Evolutionary conservation across 1,140 invertebrate genomes (phyloP), one percentile per base, ranked within the genome.

Genomic region (Diabrotica virgifera): DNA sequence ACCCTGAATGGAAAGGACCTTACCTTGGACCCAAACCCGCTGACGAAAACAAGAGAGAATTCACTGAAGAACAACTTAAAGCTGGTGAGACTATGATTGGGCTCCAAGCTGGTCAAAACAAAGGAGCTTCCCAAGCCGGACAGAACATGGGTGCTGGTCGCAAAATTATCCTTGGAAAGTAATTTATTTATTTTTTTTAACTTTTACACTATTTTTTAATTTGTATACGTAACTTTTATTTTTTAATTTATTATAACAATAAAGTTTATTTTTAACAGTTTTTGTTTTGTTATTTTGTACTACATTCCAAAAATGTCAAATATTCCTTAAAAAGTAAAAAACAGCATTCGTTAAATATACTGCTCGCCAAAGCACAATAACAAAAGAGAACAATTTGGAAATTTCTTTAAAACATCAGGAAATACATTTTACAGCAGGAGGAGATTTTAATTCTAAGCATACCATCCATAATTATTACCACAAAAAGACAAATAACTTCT

Each of bases 61-160:
- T 97, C 82, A 91, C 88, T 0, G 93, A 97, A 13, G 94, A 96
- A 73, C 92, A 96, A 77, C 79, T 98, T 62, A 86, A 90, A 66
- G 95, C 95, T 64, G 95, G 96, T 9, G 88, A 97, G 78, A 87
- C 86, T 52, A 84, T 97, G 54, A 94, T 98, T 74, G 95, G 95
- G 73, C 87, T 98, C 10, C 96, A 98, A 82, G 94, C 94, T 72
- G 96, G 96, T n/a, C 89, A 87, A 72, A 98, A 98, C 86, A 96
- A 96, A 78, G 95, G 95, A 50, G 95, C 95, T 67, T 92, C 92
- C 53, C 94, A 96, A 81, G 87, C 92, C 52, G 97, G 97, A 5
- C 89, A 93, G 78, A 98, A 90, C 80, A 88, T 98, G 63, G 96
- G 96, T 60, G 96, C 96, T 70, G 90, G 90, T 66, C 86, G 92